Evolutionary conservation across 2,888 invertebrate genomes (phyloP).

Genomic region (Alviniconcha strummeri): DNA sequence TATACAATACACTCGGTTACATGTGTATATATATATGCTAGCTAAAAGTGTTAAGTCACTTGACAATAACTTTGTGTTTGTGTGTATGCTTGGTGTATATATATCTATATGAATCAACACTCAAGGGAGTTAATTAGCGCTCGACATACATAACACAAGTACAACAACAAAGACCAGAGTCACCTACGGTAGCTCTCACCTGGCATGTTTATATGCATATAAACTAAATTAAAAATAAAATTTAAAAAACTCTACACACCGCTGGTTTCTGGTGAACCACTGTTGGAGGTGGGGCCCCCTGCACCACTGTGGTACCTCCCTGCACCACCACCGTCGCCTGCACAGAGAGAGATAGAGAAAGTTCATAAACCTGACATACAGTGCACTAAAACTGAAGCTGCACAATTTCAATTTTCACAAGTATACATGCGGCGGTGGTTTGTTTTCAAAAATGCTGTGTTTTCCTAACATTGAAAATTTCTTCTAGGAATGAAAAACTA

Average conservation of each 20-base stretch:
- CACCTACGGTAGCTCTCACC: no score
- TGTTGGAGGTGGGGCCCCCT: slow-evolving; percentile 24
- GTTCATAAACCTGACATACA: neutral
- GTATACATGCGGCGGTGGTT: neutral
- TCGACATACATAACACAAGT: no score
- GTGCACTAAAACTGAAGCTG: neutral
- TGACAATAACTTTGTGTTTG: no score
- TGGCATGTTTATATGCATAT: neutral
- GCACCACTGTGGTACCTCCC: slow-evolving; percentile 2
- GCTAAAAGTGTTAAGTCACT: no score
- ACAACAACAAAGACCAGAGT: no score
- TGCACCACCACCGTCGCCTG: slow-evolving; percentile 41
- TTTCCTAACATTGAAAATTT: neutral
- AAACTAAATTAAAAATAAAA: neutral
- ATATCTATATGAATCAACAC: no score
- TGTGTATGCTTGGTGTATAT: no score
- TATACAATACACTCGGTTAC: no score
- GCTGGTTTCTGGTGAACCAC: slow-evolving; percentile 40
- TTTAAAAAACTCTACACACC: neutral
- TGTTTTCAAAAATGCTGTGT: no score
- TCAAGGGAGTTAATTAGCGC: no score
- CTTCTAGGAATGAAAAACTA: neutral
- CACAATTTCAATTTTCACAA: neutral
- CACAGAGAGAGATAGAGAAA: neutral
- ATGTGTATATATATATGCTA: no score